phyloP scores from a whole-genome alignment of 2,113 vertebrate genomes.

The Mustela nigripes region DNA sequence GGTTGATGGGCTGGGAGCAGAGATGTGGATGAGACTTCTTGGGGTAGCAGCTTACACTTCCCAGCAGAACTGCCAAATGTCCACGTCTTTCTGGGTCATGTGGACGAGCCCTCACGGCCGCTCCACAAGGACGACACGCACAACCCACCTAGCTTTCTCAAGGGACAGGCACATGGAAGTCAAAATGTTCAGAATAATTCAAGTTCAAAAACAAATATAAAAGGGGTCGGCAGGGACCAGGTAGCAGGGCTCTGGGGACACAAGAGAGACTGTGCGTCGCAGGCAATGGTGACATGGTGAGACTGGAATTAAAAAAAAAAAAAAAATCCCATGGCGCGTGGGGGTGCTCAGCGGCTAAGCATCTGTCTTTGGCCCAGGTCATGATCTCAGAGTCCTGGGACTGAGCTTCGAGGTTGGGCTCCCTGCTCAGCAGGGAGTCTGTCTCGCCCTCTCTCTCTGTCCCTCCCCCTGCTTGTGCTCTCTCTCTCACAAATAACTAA shows the following conservation, averaged over 20 bases:
- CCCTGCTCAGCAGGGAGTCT: not conserved
- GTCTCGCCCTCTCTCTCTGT: not conserved
- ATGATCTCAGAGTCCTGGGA: not conserved
- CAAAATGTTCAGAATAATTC: not conserved
- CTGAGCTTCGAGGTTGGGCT: accelerated
- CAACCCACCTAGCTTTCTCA: not conserved
- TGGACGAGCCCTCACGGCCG: accelerated
- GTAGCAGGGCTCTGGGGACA: not conserved
- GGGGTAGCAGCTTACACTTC: accelerated
- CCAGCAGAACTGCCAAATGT: accelerated
- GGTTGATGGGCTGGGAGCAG: accelerated
- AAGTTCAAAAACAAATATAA: not conserved
- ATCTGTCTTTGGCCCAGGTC: not conserved
- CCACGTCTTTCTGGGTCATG: too few species aligned
- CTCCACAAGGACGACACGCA: not conserved
- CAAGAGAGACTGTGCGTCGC: not conserved
- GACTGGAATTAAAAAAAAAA: not conserved
- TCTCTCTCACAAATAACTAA: not conserved
- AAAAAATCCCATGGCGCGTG: too few species aligned
- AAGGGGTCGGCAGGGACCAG: not conserved
- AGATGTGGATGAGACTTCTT: accelerated
- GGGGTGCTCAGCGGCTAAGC: not conserved
- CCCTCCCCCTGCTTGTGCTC: not conserved
- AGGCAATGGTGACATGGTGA: not conserved
- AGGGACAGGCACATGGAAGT: too few species aligned